phyloP scores from a whole-genome alignment of 2,113 vertebrate species.

The Toxotes jaculatrix region DNA sequence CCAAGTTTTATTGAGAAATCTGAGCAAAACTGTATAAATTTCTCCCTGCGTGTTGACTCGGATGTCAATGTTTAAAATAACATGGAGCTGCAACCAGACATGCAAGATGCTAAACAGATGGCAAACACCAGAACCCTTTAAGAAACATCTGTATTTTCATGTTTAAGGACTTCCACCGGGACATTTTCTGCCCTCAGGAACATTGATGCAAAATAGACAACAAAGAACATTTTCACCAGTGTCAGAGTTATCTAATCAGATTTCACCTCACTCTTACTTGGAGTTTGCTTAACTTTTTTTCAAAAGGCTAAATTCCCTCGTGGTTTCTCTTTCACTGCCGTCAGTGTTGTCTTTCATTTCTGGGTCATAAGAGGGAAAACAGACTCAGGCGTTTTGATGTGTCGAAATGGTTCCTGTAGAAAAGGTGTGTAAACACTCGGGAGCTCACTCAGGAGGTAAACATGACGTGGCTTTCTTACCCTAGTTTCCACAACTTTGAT shows the following conservation, averaged over 20 bases:
- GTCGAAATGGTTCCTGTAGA: constrained; percentile 62
- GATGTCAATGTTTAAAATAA: constrained; percentile 20
- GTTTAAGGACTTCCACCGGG: constrained; percentile 27
- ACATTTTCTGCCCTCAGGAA: constrained; percentile 5
- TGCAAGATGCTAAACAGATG: constrained; percentile 8
- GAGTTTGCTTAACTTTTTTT: constrained; percentile 74
- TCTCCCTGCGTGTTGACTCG: background rate
- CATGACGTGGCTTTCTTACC: constrained; percentile 63
- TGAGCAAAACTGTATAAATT: background rate
- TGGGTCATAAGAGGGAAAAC: constrained; percentile 73
- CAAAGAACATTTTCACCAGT: constrained; percentile 23
- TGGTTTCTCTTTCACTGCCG: constrained; percentile 47
- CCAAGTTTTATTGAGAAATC: background rate
- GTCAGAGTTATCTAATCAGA: constrained; percentile 54
- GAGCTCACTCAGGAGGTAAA: constrained; percentile 66
- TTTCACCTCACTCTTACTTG: constrained; percentile 51
- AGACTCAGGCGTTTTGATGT: constrained; percentile 67
- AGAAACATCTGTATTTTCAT: background rate
- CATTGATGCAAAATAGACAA: constrained; percentile 1
- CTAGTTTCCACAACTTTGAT: constrained; percentile 74
- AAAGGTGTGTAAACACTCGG: constrained; percentile 71
- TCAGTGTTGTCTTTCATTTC: constrained; percentile 66
- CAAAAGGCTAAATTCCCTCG: constrained; percentile 50
- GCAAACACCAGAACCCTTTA: constrained; percentile 6
- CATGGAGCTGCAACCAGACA: background rate